Conservation (phyloP, 2,113 vertebrate genomes). For the Spea multiplicata region DNA sequence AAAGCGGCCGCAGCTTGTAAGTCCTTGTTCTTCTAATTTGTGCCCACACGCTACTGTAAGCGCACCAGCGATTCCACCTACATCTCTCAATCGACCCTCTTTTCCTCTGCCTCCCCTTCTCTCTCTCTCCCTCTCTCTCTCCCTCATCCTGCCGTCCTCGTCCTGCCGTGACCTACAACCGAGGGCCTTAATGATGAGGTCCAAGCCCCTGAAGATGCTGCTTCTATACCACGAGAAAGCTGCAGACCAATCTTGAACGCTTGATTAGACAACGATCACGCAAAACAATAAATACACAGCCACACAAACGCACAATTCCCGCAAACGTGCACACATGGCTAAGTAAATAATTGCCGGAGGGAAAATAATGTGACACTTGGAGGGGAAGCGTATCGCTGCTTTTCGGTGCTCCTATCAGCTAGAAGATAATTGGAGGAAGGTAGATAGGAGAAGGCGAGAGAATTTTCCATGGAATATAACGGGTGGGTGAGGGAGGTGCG, state of each 20-base stretch:
- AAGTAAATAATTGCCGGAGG: not conserved
- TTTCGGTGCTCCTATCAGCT: not conserved
- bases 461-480: not conserved
- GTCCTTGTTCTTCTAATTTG: slow-evolving; percentile 25
- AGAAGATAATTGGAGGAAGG: not conserved
- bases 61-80: slow-evolving; percentile 38
- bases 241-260: too few relatives aligned
- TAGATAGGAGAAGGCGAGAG: not conserved
- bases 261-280: not conserved
- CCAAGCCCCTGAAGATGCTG: not conserved
- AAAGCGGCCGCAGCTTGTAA: slow-evolving; percentile 25
- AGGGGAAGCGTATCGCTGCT: not conserved
- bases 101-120: not conserved
- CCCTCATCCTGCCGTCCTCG: too few relatives aligned
- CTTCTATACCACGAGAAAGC: too few relatives aligned
- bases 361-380: too few relatives aligned
- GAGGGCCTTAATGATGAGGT: slow-evolving; percentile 3
- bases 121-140: too few relatives aligned
- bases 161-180: slow-evolving; percentile 34
- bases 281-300: not conserved
- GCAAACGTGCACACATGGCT: not conserved
- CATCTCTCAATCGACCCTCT: slow-evolving; percentile 23
- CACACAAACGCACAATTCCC: not conserved
- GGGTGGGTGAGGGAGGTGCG: not conserved
- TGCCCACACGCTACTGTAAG: slow-evolving; percentile 39